These are phyloP conservation scores for Glyphotaelius pellucidus DNA, from an alignment of 2,888 invertebrate species.

Conservation along the genomic window DNA sequence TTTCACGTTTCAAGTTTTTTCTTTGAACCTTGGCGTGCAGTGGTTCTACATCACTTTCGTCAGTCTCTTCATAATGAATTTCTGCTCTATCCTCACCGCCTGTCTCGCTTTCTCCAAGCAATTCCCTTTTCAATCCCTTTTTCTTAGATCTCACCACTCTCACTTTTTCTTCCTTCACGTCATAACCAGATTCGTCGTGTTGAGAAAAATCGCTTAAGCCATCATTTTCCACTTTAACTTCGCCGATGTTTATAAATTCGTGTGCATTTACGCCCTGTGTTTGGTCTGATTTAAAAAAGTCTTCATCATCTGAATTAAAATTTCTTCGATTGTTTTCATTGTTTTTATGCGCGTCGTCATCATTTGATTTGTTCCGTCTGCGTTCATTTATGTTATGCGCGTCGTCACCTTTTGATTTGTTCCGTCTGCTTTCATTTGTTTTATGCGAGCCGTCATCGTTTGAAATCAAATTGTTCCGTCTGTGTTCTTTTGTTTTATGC, in stretches of 20 bases:
- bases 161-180: neutral
- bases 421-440: neutral
- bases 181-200: neutral
- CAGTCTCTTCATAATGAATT: neutral
- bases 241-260: neutral
- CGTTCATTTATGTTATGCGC: neutral
- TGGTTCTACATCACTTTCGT: neutral
- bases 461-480: neutral
- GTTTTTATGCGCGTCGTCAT: neutral
- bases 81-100: neutral
- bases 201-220: neutral
- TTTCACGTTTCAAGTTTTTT: neutral
- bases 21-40: neutral
- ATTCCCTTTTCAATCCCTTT: neutral
- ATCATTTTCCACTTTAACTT: neutral
- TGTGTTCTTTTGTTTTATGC: neutral
- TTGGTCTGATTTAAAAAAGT: neutral
- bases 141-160: neutral
- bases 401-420: neutral
- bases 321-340: neutral
- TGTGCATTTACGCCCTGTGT: neutral
- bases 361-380: neutral
- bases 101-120: neutral
- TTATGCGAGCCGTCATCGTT: neutral
- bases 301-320: neutral